Evolutionary conservation across 2,888 invertebrate genomes (phyloP).

Genomic region (Agriopis marginaria): DNA sequence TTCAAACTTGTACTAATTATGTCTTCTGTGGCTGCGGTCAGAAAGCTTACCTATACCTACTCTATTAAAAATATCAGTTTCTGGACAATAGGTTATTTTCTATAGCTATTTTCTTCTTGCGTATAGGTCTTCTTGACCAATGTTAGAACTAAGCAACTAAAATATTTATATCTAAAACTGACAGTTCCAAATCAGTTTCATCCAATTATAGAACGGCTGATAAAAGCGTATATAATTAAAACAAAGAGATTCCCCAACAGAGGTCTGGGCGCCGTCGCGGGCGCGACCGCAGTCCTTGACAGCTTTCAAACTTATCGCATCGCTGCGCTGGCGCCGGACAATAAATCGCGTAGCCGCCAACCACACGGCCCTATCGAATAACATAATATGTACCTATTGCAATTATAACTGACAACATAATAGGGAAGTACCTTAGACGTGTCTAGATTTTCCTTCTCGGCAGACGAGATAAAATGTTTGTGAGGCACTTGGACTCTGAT

Average conservation of each 20-base stretch:
- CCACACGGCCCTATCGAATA: constrained; percentile 28
- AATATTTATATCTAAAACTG: background rate
- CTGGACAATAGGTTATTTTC: too few relatives aligned
- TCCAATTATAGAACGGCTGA: constrained; percentile 31
- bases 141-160: background rate
- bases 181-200: constrained; percentile 16
- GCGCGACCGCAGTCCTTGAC: constrained; percentile 40
- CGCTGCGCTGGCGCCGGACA: constrained; percentile 30
- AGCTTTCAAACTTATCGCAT: constrained; percentile 43
- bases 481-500: too few relatives aligned
- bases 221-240: constrained; percentile 48
- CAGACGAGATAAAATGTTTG: too few relatives aligned
- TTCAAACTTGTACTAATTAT: too few relatives aligned
- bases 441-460: background rate
- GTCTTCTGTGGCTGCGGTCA: too few relatives aligned
- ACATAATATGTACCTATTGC: constrained; percentile 8
- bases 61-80: too few relatives aligned
- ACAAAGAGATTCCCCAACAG: constrained; percentile 59
- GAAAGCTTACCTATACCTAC: too few relatives aligned
- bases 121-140: background rate
- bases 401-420: background rate
- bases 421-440: background rate
- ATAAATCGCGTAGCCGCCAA: constrained; percentile 32
- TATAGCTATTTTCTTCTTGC: too few relatives aligned
- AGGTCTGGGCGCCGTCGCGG: constrained; percentile 60